These are phyloP conservation scores for Phortica variegata DNA, from an alignment of 1,140 invertebrate genomes.

Conservation along the genomic window DNA sequence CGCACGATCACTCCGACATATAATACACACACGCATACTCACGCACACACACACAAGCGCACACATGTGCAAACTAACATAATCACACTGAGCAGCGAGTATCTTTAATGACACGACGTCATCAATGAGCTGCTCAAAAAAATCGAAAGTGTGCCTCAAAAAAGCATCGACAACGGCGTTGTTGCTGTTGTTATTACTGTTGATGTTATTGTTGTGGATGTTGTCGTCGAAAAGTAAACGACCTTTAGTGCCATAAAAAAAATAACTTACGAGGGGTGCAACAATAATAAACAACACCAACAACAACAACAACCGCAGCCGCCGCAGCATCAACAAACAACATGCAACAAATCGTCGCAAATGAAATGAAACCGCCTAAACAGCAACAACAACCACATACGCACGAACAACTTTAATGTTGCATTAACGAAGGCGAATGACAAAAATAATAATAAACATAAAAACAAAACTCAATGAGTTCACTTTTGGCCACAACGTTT, in stretches of 20 bases:
- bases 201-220: too few species aligned
- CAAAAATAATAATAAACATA: too few species aligned
- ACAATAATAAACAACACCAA: too few species aligned
- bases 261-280: too few species aligned
- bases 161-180: neutral
- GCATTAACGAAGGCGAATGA: too few species aligned
- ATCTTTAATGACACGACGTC: conserved; percentile 36
- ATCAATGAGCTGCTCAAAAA: conserved; percentile 41
- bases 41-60: too few species aligned
- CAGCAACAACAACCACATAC: conserved; percentile 4
- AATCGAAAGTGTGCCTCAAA: conserved; percentile 50
- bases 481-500: too few species aligned
- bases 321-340: conserved; percentile 21
- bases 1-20: too few species aligned
- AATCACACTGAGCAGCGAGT: too few species aligned
- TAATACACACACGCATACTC: too few species aligned
- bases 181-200: too few species aligned
- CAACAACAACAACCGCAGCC: conserved; percentile 9
- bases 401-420: conserved; percentile 1
- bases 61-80: too few species aligned
- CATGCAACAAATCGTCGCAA: conserved; percentile 18
- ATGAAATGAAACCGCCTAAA: conserved; percentile 35
- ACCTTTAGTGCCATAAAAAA: conserved; percentile 54
- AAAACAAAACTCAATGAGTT: neutral
- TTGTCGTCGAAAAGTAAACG: conserved; percentile 54